Evolutionary conservation across 2,113 vertebrate species (phyloP), one percentile per base, ranked within the genome.

Genomic region (Ctenomys sociabilis): DNA sequence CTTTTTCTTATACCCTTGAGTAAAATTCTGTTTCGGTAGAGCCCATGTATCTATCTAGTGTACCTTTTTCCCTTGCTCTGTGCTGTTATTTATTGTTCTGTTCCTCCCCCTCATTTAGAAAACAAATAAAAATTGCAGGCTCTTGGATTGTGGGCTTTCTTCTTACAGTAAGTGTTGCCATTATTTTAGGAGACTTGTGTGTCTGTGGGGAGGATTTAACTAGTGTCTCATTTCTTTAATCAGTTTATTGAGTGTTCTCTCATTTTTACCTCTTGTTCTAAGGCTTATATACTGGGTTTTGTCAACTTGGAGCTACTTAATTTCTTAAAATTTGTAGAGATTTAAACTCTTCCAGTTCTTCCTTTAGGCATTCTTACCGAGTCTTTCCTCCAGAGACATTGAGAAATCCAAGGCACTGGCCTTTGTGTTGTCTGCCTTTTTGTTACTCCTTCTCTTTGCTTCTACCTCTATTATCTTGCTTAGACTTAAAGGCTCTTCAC

Each of bases 401-500:
- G 80, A 90, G 75, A 73, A 59, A 43, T 84, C 22, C 7, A 3
- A 2, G 4, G 10, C 22, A 3, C 35, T 10, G 45, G 32, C 30
- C 59, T 52, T 22, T 75, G 35, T 16, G 6, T 61, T 83, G 63
- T 86, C 54, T 52, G 26, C 14, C 66, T 92, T 77, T 87, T 57
- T 57, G 16, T 59, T 78, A 52, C 59, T 45, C 13, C 10, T n/a
- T 37, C 3, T 70, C 37, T 93, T 80, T 64, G 37, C 64, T 85
- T 54, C 40, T 9, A 45, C 83, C n/a, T 85, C 21, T 32, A 0
- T 43, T 32, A 0, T 43, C n/a, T 66, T 85, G 11, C 66, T 88
- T 52, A 91, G 88, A 72, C 40, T 85, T 78, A 49, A 80, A 22
- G 24, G 10, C 37, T 17, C n/a, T 97, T 93, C 37, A 49, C 84